phyloP scores from a whole-genome alignment of 2,888 invertebrate species.

The Cephalotes varians region DNA sequence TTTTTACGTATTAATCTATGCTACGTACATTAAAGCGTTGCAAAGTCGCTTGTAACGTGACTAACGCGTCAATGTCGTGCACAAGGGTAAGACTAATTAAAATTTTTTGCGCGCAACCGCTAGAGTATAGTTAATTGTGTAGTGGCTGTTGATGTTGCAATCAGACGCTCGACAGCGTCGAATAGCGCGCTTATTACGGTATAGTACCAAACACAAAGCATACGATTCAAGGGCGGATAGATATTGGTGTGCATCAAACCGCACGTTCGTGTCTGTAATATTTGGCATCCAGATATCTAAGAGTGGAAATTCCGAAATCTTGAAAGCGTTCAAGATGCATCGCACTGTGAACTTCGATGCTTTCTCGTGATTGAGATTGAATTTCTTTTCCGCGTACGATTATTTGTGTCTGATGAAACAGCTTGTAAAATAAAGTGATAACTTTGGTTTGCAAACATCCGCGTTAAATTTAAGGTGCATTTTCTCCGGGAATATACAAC shows the following conservation, averaged over 20 bases:
- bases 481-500: background rate
- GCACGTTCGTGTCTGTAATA: background rate
- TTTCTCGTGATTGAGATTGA: background rate
- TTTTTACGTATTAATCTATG: constrained; percentile 9
- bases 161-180: constrained; percentile 6
- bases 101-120: constrained; percentile 6
- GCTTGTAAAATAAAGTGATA: background rate
- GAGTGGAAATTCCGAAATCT: background rate
- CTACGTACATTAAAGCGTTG: background rate
- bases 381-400: background rate
- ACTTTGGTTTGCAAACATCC: background rate
- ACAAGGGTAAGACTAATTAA: constrained; percentile 12
- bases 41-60: constrained; percentile 6
- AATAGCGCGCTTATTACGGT: constrained; percentile 22
- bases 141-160: constrained; percentile 22
- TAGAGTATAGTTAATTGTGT: constrained; percentile 13
- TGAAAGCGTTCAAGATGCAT: background rate
- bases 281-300: background rate
- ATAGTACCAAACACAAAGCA: constrained; percentile 12
- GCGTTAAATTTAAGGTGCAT: background rate
- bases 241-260: background rate
- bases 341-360: background rate
- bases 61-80: constrained; percentile 9
- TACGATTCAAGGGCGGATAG: background rate
- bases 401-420: background rate